phyloP scores from a whole-genome alignment of 1,140 invertebrate species.

The Zaprionus vittiger region DNA sequence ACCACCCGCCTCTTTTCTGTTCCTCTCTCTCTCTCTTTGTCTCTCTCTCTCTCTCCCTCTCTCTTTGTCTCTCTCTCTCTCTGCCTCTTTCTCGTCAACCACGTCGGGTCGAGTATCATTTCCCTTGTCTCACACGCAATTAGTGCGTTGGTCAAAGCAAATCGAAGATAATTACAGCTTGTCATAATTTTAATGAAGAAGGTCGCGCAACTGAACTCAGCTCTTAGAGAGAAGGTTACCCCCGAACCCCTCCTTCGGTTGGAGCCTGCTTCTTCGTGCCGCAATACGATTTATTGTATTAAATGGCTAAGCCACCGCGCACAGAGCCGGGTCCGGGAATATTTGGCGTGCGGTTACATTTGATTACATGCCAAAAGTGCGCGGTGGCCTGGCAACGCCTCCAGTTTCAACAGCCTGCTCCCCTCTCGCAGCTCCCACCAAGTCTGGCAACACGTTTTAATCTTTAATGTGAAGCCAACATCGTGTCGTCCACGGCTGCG shows the following conservation, averaged over 20 bases:
- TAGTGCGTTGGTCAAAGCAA: conserved; percentile 77
- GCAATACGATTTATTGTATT: conserved; percentile 65
- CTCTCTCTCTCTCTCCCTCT: neutral
- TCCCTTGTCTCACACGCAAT: conserved; percentile 67
- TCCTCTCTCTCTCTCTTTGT: neutral
- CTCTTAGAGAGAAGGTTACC: conserved; percentile 15
- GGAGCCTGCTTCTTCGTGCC: neutral
- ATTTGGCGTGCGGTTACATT: conserved; percentile 79
- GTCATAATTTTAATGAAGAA: conserved; percentile 83
- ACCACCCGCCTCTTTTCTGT: neutral
- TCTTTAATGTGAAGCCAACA: conserved; percentile 67
- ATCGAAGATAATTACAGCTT: conserved; percentile 83
- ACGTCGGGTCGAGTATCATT: conserved; percentile 31
- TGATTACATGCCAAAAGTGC: conserved; percentile 76
- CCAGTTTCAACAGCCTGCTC: conserved; percentile 15
- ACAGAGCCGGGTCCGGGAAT: conserved; percentile 40
- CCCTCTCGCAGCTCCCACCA: neutral
- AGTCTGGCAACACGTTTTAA: conserved; percentile 33
- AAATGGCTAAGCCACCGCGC: conserved; percentile 60
- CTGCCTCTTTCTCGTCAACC: neutral
- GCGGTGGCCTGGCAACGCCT: conserved; percentile 41
- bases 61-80: neutral
- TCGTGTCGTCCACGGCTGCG: neutral
- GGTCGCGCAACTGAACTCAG: conserved; percentile 64
- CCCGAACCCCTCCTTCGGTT: neutral